Conservation (phyloP, 2,888 invertebrate species). For the Agrotis ipsilon region DNA sequence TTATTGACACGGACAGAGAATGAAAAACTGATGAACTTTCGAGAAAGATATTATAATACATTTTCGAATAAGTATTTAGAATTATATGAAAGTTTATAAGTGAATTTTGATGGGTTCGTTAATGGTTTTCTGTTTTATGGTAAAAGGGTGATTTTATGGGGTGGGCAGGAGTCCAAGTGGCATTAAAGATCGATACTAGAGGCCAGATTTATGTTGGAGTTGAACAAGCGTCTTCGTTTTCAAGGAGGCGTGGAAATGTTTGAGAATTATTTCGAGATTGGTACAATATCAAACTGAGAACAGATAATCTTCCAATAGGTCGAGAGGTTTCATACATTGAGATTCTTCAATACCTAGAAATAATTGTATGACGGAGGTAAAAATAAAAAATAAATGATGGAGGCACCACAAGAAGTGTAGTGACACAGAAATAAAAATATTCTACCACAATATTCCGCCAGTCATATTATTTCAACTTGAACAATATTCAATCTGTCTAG, state of each 20-base stretch:
- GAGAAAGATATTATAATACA: constrained; percentile 39
- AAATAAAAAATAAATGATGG: background rate
- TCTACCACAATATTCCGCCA: background rate
- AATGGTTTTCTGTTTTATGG: constrained; percentile 65
- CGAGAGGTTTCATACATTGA: background rate
- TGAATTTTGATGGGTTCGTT: constrained; percentile 66
- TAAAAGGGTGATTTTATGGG: constrained; percentile 63
- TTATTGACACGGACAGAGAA: constrained; percentile 56
- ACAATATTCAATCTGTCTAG: constrained; percentile 70
- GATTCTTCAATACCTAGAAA: background rate
- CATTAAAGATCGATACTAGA: constrained; percentile 61
- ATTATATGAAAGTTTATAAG: constrained; percentile 65
- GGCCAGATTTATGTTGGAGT: constrained; percentile 53
- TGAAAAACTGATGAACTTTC: constrained; percentile 39
- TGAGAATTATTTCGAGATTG: background rate
- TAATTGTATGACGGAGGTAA: background rate
- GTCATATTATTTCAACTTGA: constrained; percentile 21
- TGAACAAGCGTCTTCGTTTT: constrained; percentile 33
- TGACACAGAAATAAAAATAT: background rate
- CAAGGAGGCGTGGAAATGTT: constrained; percentile 20
- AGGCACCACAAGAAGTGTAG: background rate
- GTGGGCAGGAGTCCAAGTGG: constrained; percentile 62
- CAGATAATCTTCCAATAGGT: background rate
- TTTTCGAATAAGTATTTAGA: constrained; percentile 62
- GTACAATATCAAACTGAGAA: background rate